Base-by-base conservation (phyloP, 2,113 vertebrate species). In the Paedocypris sp. region DNA sequence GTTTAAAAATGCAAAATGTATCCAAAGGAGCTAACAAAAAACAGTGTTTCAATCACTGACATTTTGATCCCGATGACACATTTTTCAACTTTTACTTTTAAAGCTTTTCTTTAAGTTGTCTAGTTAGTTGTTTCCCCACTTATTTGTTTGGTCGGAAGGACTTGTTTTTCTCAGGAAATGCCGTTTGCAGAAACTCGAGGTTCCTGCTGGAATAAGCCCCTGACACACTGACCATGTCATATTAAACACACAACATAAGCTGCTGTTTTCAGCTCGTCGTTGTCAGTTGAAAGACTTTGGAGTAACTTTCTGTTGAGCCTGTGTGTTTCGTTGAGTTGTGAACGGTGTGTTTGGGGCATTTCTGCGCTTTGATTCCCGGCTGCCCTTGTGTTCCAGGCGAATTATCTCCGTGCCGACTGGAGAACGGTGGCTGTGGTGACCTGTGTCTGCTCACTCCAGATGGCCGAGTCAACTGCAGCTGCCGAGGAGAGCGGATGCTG, bases 341-440 rank as follows among this genome's bases (percentile, higher is more conserved):
- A 36, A 35, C 10, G 8, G 3, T 56, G 52, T 56, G 26, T 16
- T 39, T 41, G 12, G 28, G 5, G 5, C 2, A 22, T 12, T 28
- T 41, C 28, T 12, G n/a, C n/a, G n/a, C n/a, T 16, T 9, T 4
- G 35, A 22, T 10, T 35, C 31, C 12, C 19, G 2, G n/a, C 12
- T 60, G 20, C 28, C 23, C 19, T 7, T 53, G 10, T 66, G 6
- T 68, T 54, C 46, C 80, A 98, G 95, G 95, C 83, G 91, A 97
- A 73, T 75, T 91, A 72, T 98, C 95, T 64, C 90, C 92, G 1
- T 98, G 95, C 71, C 82, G 85, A 49, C 75, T 88, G 60, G 67
- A 86, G 79, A 98, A 97, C 42, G 93, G 93, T 73, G 93, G 93
- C 20, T 98, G 95, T 36, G 89, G 93, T 59, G 95, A 98, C 80